Evolutionary conservation across 2,113 vertebrate species (phyloP).

Genomic region (Chionomys nivalis): DNA sequence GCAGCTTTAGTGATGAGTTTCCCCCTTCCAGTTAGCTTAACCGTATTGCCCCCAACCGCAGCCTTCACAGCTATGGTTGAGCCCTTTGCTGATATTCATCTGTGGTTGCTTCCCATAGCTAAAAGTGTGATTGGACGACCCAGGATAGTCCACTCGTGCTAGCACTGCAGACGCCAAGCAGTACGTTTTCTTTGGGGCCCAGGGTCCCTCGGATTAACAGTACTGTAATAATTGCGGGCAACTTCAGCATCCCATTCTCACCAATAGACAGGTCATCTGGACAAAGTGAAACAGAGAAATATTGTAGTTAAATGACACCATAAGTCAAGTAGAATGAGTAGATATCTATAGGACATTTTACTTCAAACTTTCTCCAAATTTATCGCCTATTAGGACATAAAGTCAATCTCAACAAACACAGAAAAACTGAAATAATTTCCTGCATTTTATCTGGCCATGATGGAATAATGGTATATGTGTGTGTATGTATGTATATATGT

Average conservation of each 20-base stretch:
- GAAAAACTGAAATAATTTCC: background rate
- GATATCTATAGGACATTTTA: background rate
- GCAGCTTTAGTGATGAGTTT: no score
- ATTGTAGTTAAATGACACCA: background rate
- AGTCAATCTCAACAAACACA: background rate
- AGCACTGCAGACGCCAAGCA: no score
- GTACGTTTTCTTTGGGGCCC: no score
- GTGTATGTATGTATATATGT: accelerated
- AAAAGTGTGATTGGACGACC: no score
- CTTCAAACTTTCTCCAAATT: background rate
- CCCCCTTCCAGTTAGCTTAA: no score
- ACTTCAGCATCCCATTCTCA: background rate
- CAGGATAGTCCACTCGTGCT: no score
- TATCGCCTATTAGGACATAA: background rate
- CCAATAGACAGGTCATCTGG: background rate
- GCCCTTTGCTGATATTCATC: no score
- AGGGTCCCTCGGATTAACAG: background rate
- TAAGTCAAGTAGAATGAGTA: background rate
- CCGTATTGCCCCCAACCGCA: no score
- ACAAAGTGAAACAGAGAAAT: background rate
- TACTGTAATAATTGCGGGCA: background rate
- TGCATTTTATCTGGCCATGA: background rate
- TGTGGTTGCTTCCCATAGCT: no score
- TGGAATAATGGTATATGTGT: background rate
- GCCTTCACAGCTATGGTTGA: no score